These are phyloP conservation scores for Sarcophaga rosellei DNA, from an alignment of 2,888 invertebrate species.

Conservation along the genomic window DNA sequence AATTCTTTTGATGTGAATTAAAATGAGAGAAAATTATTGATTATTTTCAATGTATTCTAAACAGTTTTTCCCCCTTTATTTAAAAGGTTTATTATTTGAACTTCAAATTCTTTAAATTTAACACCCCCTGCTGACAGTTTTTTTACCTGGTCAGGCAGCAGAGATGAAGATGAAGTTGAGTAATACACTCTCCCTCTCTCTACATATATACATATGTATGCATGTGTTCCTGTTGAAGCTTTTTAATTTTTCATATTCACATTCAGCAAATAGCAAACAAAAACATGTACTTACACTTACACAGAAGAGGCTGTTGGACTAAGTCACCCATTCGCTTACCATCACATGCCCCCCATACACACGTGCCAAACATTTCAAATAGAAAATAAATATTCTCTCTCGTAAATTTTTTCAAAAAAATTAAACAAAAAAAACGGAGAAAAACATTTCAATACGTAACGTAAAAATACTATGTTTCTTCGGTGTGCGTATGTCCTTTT, in stretches of 20 bases:
- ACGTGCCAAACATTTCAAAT: slow-evolving; percentile 60
- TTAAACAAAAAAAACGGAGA: neutral
- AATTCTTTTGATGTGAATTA: too few species aligned
- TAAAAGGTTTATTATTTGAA: too few species aligned
- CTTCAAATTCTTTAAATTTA: too few species aligned
- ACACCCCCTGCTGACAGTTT: too few species aligned
- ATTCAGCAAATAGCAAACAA: neutral
- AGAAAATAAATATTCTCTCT: slow-evolving; percentile 43
- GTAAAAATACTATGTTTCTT: neutral
- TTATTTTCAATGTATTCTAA: too few species aligned
- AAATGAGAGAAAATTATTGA: too few species aligned
- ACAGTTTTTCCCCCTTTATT: too few species aligned
- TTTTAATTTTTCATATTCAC: neutral
- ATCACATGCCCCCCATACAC: slow-evolving; percentile 32
- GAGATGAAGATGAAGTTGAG: neutral
- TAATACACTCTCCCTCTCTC: too few species aligned
- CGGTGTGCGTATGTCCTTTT: neutral
- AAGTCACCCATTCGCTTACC: neutral
- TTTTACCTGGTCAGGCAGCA: too few species aligned
- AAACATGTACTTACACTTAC: neutral
- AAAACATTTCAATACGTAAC: neutral
- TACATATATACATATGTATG: too few species aligned
- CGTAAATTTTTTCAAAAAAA: slow-evolving; percentile 1
- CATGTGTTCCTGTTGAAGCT: neutral
- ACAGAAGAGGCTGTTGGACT: neutral